These are phyloP conservation scores for Ormyrus thymus DNA, from an alignment of 2,888 invertebrate species.

Conservation along the genomic window DNA sequence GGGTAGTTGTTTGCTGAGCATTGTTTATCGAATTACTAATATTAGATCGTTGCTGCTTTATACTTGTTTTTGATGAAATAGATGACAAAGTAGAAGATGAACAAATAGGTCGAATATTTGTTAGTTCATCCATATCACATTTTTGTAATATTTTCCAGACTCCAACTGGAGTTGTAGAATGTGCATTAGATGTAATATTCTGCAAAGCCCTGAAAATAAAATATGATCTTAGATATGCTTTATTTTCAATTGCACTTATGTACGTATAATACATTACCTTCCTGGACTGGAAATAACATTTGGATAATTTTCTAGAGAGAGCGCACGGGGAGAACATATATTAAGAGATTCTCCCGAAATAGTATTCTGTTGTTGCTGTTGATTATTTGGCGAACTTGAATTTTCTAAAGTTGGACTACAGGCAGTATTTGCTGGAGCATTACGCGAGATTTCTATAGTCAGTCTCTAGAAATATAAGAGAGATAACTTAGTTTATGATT, in stretches of 20 bases:
- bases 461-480: constrained; percentile 76
- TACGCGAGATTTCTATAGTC: constrained; percentile 83
- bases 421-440: constrained; percentile 78
- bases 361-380: constrained; percentile 59
- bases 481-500: too few relatives aligned
- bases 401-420: constrained; percentile 60
- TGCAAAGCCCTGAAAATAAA: constrained; percentile 58
- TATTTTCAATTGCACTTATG: neutral
- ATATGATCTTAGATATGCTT: constrained; percentile 2
- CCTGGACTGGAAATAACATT: constrained; percentile 59
- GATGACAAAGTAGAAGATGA: constrained; percentile 66
- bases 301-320: constrained; percentile 60
- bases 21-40: constrained; percentile 54
- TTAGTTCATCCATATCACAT: constrained; percentile 64
- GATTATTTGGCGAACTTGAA: constrained; percentile 53
- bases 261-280: constrained; percentile 58
- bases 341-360: constrained; percentile 60
- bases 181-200: constrained; percentile 57
- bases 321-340: constrained; percentile 58
- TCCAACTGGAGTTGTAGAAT: constrained; percentile 48
- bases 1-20: constrained; percentile 50
- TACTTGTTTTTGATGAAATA: constrained; percentile 64
- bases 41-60: constrained; percentile 61
- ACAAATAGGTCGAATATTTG: constrained; percentile 61
- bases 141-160: constrained; percentile 63